Base-by-base conservation (phyloP, 2,113 vertebrate species). In the Notiomystis cincta region DNA sequence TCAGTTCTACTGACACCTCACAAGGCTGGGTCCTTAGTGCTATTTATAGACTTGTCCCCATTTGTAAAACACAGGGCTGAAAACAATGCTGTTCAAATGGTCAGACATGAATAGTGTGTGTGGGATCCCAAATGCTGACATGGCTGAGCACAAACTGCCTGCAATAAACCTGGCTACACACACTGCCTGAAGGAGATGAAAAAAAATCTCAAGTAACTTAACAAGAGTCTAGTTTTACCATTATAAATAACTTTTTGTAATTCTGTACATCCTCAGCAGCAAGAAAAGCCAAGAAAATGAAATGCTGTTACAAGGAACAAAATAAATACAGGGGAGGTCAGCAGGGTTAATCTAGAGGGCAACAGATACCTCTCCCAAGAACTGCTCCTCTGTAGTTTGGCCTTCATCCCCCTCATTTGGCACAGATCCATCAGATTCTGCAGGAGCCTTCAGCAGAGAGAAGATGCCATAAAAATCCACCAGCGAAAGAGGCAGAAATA, bases 291-390 rank as follows among this genome's bases (percentile, higher is more conserved):
- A 87, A 61, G 13, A 65, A 72, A 65, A 76, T 23, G 22, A 78
- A 87, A 89, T 23, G 11, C 7, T 58, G 9, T 53, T 69, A 42
- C 57, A 3, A 61, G 33, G 28, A 76, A 73, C 6, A 25, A 82
- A 65, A 44, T 10, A 33, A 75, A 64, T 10, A 93, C 13, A 73
- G 19, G 83, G 16, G 45, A 87, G 11, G 30, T 81, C 33, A 95
- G 58, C 38, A 87, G 24, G 67, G 81, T 94, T 89, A 92, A 66
- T 80, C 76, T 42, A 73, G 67, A 95, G 54, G 20, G 33, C 23
- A 92, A 31, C 16, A 89, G 97, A 97, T 98, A 99, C 99, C 98
- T 99, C 98, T 98, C 97, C 96, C 95, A 98, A 97, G 90, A 97
- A 70, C 56, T 98, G 97, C 65, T 99, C 98, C 88, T 98, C 98